Percentiles rank a stretch among this genome's conserved stretches.
Evolutionary conservation across 2,797 vertebrate genomes (phyloP).

Genomic region (Mormyrops boulengeri): DNA sequence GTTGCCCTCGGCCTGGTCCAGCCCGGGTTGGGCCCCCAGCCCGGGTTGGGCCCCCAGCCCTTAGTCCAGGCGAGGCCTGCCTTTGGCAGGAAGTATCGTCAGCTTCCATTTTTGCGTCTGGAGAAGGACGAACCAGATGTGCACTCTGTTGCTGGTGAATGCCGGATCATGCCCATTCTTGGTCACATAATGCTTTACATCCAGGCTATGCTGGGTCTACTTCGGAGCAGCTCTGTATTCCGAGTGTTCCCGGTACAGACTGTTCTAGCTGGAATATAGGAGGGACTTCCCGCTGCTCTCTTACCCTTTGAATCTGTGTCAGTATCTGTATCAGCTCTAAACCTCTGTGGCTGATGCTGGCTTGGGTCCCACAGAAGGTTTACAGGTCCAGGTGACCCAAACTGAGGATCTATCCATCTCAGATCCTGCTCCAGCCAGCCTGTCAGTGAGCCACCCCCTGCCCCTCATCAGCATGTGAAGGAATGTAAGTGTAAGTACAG

Average conservation of each 20-base stretch:
- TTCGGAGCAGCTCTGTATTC: background rate
- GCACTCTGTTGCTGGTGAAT: background rate
- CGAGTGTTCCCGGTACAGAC: background rate
- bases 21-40: background rate
- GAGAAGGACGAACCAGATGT: background rate
- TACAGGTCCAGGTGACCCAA: background rate
- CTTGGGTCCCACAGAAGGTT: background rate
- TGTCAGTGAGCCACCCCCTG: background rate
- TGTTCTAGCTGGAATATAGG: constrained; percentile 1
- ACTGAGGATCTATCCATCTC: background rate
- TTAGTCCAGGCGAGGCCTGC: background rate
- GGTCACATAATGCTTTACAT: background rate
- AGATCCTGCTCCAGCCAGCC: background rate
- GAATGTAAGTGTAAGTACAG: background rate
- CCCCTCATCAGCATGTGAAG: background rate
- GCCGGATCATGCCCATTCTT: background rate
- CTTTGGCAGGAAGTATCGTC: background rate
- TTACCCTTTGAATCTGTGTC: background rate
- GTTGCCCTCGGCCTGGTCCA: background rate
- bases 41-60: background rate
- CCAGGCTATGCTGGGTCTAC: background rate
- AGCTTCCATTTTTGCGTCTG: background rate
- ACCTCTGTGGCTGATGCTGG: background rate
- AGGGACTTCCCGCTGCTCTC: background rate
- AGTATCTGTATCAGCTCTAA: background rate